A percentile compares a stretch with the other conserved stretches of the same genome.
phyloP scores from a whole-genome alignment of 2,113 vertebrate species.

The Neodontobutis hainanensis region DNA sequence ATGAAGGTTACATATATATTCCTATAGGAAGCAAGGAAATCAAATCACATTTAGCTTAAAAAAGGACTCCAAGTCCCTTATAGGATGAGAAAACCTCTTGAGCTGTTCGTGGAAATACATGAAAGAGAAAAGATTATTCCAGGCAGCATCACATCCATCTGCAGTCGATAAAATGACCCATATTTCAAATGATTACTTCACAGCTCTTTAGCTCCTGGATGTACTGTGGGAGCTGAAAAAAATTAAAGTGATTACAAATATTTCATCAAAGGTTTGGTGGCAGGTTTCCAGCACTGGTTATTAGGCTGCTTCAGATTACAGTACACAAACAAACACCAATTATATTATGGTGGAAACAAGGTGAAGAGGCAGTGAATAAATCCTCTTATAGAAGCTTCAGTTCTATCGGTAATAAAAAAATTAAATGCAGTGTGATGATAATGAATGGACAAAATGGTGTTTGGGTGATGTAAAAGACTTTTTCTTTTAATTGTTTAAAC shows the following conservation, averaged over 20 bases:
- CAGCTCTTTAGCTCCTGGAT: neutral
- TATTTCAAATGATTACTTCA: neutral
- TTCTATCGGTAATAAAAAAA: neutral
- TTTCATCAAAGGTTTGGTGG: neutral
- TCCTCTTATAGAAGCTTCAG: neutral
- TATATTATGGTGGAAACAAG: neutral
- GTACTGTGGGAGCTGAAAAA: neutral
- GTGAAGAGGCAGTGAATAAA: neutral
- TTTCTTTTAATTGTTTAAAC: slow-evolving; percentile 46
- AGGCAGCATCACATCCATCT: neutral
- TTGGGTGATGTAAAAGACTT: slow-evolving; percentile 5
- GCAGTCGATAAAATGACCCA: neutral
- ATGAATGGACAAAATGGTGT: slow-evolving; percentile 14
- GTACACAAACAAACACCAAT: neutral
- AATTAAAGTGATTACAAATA: neutral
- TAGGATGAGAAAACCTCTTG: neutral
- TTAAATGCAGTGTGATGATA: slow-evolving; percentile 5
- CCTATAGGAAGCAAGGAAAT: neutral
- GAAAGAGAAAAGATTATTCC: neutral
- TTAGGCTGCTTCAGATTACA: neutral
- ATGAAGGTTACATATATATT: neutral
- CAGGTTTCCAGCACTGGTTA: neutral
- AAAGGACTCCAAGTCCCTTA: neutral
- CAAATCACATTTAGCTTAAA: neutral
- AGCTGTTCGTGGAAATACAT: slow-evolving; percentile 2